Evolutionary conservation across 2,888 invertebrate genomes (phyloP), one percentile per base, ranked within the genome.

Genomic region (Orthosia incerta): DNA sequence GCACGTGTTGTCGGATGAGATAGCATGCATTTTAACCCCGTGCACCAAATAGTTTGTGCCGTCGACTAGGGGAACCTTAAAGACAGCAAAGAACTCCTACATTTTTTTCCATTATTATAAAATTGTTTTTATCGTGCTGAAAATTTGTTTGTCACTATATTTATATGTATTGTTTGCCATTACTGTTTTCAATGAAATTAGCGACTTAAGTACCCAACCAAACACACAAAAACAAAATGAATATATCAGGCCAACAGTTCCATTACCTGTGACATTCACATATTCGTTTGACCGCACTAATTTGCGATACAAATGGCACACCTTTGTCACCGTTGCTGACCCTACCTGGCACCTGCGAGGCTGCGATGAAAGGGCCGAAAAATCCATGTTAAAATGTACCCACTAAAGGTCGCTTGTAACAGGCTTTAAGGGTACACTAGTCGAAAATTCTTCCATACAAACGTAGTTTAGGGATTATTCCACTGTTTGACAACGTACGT

Each of bases 271-370:
- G 79, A 76, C 84, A 80, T 74, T 72, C 67, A 76, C 61, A 76
- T 86, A 79, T 82, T 74, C 72, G 79, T 80, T 80, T 84, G 79
- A 74, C 87, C 88, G 80, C 87, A 86, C 88, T 90, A 88, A 91
- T 89, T 88, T 88, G 83, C 80, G 86, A 87, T 85, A 89, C 84
- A 90, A 90, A 90, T 87, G 88, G 86, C 84, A 79, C 76, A 88
- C 87, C 86, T 89, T 88, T 89, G 85, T 89, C 89, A 88, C 79
- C 59, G 56, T 3, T 51, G 26, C 39, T 80, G 84, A 83, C 83
- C 84, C 80, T 82, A 75, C 82, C 84, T 80, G 84, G 73, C 79
- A 79, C 84, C 85, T 81, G 83, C 76, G 84, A 77, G 70, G 70
- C 85, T 82, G 83, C 76, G 84, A 77, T 71, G 70, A 75, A 78